phyloP scores from a whole-genome alignment of 2,113 vertebrate species.

The Lagenorhynchus albirostris region DNA sequence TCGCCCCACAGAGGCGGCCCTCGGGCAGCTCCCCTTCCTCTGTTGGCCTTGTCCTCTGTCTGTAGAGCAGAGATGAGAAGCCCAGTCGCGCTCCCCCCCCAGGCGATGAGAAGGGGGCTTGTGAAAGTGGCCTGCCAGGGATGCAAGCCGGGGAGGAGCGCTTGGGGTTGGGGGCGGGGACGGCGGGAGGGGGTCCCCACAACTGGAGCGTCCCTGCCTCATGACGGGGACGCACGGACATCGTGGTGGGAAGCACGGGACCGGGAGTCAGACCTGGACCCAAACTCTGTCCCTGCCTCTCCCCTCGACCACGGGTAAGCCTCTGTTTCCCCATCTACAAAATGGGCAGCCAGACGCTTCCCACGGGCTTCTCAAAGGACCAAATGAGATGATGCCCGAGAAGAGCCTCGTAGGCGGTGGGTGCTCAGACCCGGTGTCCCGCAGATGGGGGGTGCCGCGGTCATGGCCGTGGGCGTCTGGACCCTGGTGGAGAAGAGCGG shows the following conservation, averaged over 20 bases:
- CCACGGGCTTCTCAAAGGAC: not conserved
- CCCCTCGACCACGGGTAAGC: not conserved
- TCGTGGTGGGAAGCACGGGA: not conserved
- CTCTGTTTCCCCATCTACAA: not conserved
- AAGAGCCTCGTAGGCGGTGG: accelerated
- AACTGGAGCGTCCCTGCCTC: accelerated
- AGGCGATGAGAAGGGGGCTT: accelerated
- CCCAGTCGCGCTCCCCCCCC: accelerated
- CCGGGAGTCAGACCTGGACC: not conserved
- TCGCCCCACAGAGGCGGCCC: not conserved
- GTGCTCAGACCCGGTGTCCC: accelerated
- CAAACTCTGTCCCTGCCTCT: too few species aligned
- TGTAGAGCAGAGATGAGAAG: accelerated
- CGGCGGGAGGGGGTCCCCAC: accelerated
- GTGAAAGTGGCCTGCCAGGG: accelerated
- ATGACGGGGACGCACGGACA: accelerated
- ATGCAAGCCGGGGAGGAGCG: not conserved
- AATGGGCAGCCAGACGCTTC: not conserved
- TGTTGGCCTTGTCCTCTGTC: not conserved
- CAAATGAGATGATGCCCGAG: accelerated
- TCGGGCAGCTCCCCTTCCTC: not conserved
- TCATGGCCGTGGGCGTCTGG: slow-evolving; percentile 89
- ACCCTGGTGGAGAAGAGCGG: slow-evolving; percentile 89
- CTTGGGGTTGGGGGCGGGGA: not conserved
- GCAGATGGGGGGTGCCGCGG: slow-evolving; percentile 86